Percentiles rank a stretch among this genome's conserved stretches.
phyloP scores from a whole-genome alignment of 2,113 vertebrate genomes.

The Sylvilagus bachmani region DNA sequence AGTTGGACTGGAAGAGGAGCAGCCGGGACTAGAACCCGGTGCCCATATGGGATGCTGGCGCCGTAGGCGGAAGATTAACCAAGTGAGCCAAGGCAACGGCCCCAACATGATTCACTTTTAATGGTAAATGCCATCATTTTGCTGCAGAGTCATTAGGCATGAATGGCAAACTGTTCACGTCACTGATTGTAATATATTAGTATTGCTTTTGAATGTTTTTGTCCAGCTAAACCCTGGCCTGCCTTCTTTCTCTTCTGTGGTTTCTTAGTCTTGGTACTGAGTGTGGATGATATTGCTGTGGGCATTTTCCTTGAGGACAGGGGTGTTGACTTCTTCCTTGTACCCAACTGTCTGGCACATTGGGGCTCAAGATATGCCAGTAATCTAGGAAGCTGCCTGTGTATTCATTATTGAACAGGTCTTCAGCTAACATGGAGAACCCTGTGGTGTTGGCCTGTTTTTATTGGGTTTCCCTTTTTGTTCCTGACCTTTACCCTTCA shows the following conservation, averaged over 20 bases:
- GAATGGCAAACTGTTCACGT: constrained; percentile 71
- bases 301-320: fast-evolving
- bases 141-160: constrained; percentile 62
- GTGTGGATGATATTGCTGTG: not conserved
- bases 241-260: not conserved
- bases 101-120: not conserved
- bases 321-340: not conserved
- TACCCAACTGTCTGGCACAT: not conserved
- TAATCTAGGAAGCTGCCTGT: not conserved
- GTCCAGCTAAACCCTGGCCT: constrained; percentile 24
- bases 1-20: too few species aligned
- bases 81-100: too few species aligned
- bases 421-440: not conserved
- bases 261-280: not conserved
- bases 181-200: constrained; percentile 69
- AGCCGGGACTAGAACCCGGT: too few species aligned
- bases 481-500: not conserved
- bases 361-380: not conserved
- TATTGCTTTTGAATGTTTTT: constrained; percentile 71
- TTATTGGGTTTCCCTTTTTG: not conserved
- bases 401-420: not conserved
- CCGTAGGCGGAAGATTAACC: too few species aligned
- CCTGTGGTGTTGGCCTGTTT: not conserved
- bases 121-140: constrained; percentile 72
- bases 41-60: too few species aligned